Evolutionary conservation across 2,113 vertebrate species (phyloP).

Genomic region (Nesogale talazaci): DNA sequence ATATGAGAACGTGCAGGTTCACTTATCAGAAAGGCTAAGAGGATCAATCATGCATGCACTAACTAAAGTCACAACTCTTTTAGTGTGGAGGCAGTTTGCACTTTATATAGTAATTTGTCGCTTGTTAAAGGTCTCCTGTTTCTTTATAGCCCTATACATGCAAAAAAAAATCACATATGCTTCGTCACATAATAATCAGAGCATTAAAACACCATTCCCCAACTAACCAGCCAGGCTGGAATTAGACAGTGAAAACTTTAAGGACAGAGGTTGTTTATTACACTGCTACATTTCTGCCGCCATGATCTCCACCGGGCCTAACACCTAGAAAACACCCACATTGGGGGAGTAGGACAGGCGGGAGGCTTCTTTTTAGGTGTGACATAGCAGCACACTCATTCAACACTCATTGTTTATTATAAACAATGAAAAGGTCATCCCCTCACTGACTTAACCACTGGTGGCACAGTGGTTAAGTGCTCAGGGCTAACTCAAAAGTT

Average conservation of each 20-base stretch:
- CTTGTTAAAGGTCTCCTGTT: constrained; percentile 83
- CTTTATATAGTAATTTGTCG: constrained; percentile 80
- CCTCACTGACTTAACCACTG: neutral
- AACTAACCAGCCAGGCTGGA: constrained; percentile 44
- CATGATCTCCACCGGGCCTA: neutral
- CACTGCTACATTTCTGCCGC: neutral
- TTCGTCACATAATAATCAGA: constrained; percentile 67
- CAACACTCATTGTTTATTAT: constrained; percentile 30
- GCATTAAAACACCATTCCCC: constrained; percentile 66
- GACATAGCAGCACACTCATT: neutral
- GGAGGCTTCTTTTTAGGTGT: constrained; percentile 25
- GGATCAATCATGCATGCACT: constrained; percentile 82
- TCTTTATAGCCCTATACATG: constrained; percentile 78
- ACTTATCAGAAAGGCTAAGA: constrained; percentile 82
- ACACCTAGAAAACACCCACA: neutral
- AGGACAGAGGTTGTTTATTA: constrained; percentile 32
- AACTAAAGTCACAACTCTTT: constrained; percentile 81
- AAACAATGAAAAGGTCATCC: constrained; percentile 36
- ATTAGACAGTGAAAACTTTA: constrained; percentile 40
- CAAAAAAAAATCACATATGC: constrained; percentile 70
- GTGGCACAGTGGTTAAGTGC: neutral
- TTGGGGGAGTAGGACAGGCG: constrained; percentile 17
- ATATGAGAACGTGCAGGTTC: constrained; percentile 82
- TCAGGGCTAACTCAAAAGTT: neutral
- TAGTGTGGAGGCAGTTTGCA: constrained; percentile 84